phyloP scores from a whole-genome alignment of 2,888 invertebrate genomes.

The Gortyna flavago region DNA sequence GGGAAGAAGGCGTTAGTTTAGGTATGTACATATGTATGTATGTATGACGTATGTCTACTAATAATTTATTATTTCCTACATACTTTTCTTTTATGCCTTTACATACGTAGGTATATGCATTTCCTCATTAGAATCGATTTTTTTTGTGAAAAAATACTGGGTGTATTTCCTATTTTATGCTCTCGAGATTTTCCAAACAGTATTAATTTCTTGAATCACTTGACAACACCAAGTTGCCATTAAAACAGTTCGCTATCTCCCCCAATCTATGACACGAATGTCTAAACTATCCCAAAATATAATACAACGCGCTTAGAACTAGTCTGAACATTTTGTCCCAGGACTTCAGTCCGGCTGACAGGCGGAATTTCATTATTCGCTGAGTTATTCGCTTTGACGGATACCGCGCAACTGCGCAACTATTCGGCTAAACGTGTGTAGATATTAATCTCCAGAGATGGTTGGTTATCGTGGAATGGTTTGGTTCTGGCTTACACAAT shows the following conservation, averaged over 20 bases:
- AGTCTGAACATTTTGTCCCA: slow-evolving; percentile 38
- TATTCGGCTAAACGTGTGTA: slow-evolving; percentile 48
- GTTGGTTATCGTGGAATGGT: neutral
- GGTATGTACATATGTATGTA: neutral
- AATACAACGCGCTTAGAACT: slow-evolving; percentile 16
- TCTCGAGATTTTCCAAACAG: neutral
- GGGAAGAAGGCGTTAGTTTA: neutral
- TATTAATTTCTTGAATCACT: neutral
- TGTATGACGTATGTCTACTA: neutral
- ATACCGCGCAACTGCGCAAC: slow-evolving; percentile 26
- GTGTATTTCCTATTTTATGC: neutral
- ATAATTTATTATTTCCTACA: neutral
- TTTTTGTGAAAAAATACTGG: neutral
- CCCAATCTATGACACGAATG: neutral
- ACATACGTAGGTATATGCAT: neutral
- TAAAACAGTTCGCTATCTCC: neutral
- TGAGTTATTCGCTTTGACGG: slow-evolving; percentile 50
- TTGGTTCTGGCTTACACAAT: slow-evolving; percentile 3
- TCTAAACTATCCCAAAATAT: slow-evolving; percentile 32
- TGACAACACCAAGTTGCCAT: neutral
- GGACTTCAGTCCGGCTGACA: slow-evolving; percentile 34
- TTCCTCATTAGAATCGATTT: neutral
- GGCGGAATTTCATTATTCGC: slow-evolving; percentile 63
- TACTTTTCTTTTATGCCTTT: neutral
- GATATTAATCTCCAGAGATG: slow-evolving; percentile 27